A percentile compares a stretch with the other conserved stretches of the same genome.
phyloP scores from a whole-genome alignment of 1,140 invertebrate genomes.

The Zeugodacus cucurbitae region DNA sequence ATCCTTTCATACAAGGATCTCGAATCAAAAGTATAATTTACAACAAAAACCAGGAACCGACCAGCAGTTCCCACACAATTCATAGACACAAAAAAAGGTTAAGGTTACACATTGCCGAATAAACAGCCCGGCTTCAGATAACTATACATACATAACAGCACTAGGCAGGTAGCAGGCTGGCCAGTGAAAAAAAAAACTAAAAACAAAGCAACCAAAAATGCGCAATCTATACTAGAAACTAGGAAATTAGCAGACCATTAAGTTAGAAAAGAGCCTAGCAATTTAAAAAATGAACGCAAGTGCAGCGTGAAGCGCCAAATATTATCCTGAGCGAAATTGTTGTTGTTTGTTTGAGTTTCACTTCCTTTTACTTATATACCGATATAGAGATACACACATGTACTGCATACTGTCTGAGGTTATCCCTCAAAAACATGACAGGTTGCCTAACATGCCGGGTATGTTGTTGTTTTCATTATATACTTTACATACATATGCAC shows the following conservation, averaged over 20 bases:
- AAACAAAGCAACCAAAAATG: background rate
- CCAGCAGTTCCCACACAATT: conserved; percentile 14
- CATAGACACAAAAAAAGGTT: background rate
- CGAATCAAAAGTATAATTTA: background rate
- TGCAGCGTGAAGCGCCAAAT: background rate
- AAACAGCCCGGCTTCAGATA: background rate
- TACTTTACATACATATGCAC: background rate
- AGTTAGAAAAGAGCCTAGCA: background rate
- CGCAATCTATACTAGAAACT: background rate
- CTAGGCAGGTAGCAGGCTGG: background rate
- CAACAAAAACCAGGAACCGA: background rate
- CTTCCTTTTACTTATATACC: background rate
- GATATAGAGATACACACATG: background rate
- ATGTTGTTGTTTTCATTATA: background rate
- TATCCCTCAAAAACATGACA: background rate
- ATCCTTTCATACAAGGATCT: background rate
- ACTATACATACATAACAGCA: too few species aligned
- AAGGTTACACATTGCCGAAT: background rate
- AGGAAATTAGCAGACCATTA: background rate
- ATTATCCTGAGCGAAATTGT: background rate
- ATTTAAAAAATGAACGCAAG: background rate
- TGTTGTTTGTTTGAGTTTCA: background rate
- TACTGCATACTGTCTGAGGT: background rate
- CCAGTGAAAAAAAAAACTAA: background rate
- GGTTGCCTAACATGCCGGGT: background rate